Evolutionary conservation across 2,888 invertebrate genomes (phyloP).

Genomic region (Napeogenes sylphis): DNA sequence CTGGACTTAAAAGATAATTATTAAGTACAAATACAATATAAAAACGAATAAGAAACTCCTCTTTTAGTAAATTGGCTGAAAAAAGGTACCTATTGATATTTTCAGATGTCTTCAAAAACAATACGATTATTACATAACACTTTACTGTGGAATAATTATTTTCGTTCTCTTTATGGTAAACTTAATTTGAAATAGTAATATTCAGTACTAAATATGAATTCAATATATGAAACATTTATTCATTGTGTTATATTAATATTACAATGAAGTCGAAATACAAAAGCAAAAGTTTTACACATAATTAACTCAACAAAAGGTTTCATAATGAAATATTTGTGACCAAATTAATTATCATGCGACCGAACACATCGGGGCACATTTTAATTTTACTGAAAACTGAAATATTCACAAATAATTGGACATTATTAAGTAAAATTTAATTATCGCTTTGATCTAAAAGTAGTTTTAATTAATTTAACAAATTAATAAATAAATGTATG

Average conservation of each 20-base stretch:
- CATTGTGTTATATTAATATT: background rate
- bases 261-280: background rate
- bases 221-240: background rate
- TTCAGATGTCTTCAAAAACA: too few relatives aligned
- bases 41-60: too few relatives aligned
- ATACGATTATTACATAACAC: too few relatives aligned
- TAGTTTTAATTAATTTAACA: background rate
- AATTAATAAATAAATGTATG: too few relatives aligned
- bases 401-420: slow-evolving; percentile 4
- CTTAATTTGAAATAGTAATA: too few relatives aligned
- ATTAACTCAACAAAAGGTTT: slow-evolving; percentile 1
- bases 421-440: background rate
- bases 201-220: too few relatives aligned
- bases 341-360: slow-evolving; percentile 19
- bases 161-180: too few relatives aligned
- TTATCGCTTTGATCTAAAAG: background rate
- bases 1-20: too few relatives aligned
- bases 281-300: slow-evolving; percentile 3
- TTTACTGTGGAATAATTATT: too few relatives aligned
- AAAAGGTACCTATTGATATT: too few relatives aligned
- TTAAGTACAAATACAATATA: too few relatives aligned
- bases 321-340: slow-evolving; percentile 21
- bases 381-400: slow-evolving; percentile 2
- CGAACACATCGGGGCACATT: background rate
- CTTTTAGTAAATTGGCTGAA: too few relatives aligned